Conservation (phyloP, 2,797 vertebrate genomes). For the Orientallactaga sibirica region DNA sequence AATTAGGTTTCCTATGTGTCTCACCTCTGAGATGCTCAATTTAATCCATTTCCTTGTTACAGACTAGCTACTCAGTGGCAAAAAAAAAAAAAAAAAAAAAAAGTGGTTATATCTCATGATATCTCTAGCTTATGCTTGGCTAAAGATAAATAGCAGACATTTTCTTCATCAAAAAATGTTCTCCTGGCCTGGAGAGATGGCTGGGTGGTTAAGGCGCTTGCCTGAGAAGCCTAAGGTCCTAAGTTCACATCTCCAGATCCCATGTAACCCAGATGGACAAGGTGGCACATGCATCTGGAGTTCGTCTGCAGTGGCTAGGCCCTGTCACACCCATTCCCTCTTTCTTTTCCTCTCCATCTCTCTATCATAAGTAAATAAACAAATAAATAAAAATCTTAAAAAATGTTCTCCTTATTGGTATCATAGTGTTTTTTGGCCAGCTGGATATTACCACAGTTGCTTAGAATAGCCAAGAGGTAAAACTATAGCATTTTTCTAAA, state of each 20-base stretch:
- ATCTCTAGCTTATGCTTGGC: not conserved
- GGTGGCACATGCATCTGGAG: too few relatives aligned
- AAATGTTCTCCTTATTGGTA: not conserved
- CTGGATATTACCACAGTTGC: not conserved
- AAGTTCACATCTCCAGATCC: too few relatives aligned
- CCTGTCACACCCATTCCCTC: too few relatives aligned
- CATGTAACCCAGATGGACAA: too few relatives aligned
- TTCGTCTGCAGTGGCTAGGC: too few relatives aligned
- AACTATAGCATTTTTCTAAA: not conserved
- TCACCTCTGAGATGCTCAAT: not conserved
- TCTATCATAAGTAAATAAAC: too few relatives aligned
- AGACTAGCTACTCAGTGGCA: not conserved
- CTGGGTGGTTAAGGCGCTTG: too few relatives aligned
- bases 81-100: not conserved
- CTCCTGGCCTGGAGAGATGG: too few relatives aligned
- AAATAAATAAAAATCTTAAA: too few relatives aligned
- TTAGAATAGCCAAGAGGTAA: not conserved
- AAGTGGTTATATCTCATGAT: not conserved
- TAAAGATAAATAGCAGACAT: not conserved
- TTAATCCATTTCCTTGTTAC: not conserved
- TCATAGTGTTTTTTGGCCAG: not conserved
- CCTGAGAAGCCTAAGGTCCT: too few relatives aligned
- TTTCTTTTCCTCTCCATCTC: too few relatives aligned
- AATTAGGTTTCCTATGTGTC: slow-evolving; percentile 9
- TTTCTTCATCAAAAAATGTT: not conserved